These are phyloP conservation scores for Lordiphosa mommai DNA, from an alignment of 1,140 invertebrate species.

Conservation along the genomic window DNA sequence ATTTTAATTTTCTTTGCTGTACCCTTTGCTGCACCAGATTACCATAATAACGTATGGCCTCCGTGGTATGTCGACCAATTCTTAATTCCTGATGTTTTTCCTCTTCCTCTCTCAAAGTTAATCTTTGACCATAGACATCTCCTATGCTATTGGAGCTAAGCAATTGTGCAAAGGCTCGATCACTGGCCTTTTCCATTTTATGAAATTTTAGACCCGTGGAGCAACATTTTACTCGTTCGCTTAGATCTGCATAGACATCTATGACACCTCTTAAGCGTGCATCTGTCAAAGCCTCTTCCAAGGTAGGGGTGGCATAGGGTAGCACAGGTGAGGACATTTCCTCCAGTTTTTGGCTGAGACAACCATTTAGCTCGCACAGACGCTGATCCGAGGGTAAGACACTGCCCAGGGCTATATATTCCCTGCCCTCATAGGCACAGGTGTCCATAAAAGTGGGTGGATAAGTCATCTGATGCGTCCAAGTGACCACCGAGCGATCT, in stretches of 20 bases:
- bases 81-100: conserved; percentile 23
- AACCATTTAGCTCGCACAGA: conserved; percentile 39
- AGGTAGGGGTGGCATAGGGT: conserved; percentile 30
- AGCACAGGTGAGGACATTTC: conserved; percentile 35
- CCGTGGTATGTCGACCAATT: conserved; percentile 37
- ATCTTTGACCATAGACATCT: conserved; percentile 39
- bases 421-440: conserved; percentile 18
- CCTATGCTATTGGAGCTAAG: conserved; percentile 44
- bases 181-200: conserved; percentile 17
- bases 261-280: conserved; percentile 18
- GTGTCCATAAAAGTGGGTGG: conserved; percentile 47
- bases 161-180: conserved; percentile 48
- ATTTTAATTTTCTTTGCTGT: conserved; percentile 1
- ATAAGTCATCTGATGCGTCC: conserved; percentile 60
- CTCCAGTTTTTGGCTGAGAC: not conserved
- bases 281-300: conserved; percentile 41
- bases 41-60: conserved; percentile 29
- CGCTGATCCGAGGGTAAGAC: conserved; percentile 32
- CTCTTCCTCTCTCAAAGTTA: conserved; percentile 26
- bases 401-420: conserved; percentile 42
- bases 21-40: conserved; percentile 13
- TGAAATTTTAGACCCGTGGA: conserved; percentile 42
- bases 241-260: conserved; percentile 45
- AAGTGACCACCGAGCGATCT: conserved; percentile 51
- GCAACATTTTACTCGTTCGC: conserved; percentile 37